Evolutionary conservation across 2,888 invertebrate genomes (phyloP).

Genomic region (Sminthurinus aureus): DNA sequence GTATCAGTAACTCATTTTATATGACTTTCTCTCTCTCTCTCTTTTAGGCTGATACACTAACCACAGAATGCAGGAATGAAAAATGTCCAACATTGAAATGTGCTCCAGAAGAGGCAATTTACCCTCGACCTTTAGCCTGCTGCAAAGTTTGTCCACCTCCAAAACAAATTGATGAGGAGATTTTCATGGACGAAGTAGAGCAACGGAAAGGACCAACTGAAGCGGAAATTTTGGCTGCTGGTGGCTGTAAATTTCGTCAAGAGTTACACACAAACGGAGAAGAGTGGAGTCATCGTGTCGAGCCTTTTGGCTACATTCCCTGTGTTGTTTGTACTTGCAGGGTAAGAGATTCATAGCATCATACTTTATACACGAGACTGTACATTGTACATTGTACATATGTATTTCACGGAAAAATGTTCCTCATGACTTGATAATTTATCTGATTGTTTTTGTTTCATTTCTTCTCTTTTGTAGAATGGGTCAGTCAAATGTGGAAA

Average conservation of each 20-base stretch:
- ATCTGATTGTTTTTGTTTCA: no score
- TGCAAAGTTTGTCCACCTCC: slow-evolving; percentile 76
- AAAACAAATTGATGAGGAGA: slow-evolving; percentile 52
- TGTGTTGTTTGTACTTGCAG: slow-evolving; percentile 92
- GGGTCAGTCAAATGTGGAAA: slow-evolving; percentile 81
- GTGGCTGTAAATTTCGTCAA: slow-evolving; percentile 74
- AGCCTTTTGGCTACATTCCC: slow-evolving; percentile 85
- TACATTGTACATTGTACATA: no score
- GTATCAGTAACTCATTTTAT: no score
- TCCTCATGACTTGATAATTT: no score
- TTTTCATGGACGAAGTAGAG: slow-evolving; percentile 54
- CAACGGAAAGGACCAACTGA: slow-evolving; percentile 63
- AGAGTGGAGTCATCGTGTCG: slow-evolving; percentile 87
- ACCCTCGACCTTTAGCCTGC: slow-evolving; percentile 79
- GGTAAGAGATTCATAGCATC: slow-evolving; percentile 68
- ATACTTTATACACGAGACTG: slow-evolving; percentile 8
- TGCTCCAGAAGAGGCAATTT: slow-evolving; percentile 75
- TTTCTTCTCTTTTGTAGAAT: slow-evolving; percentile 74
- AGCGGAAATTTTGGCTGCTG: slow-evolving; percentile 77
- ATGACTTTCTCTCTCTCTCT: background rate
- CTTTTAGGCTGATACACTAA: slow-evolving; percentile 70
- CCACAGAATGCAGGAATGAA: slow-evolving; percentile 79
- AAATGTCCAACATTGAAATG: slow-evolving; percentile 79
- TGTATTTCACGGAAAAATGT: no score
- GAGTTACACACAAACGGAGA: slow-evolving; percentile 77